These are phyloP conservation scores for Pipistrellus pipistrellus DNA, from an alignment of 2,797 vertebrate genomes.

Conservation along the genomic window DNA sequence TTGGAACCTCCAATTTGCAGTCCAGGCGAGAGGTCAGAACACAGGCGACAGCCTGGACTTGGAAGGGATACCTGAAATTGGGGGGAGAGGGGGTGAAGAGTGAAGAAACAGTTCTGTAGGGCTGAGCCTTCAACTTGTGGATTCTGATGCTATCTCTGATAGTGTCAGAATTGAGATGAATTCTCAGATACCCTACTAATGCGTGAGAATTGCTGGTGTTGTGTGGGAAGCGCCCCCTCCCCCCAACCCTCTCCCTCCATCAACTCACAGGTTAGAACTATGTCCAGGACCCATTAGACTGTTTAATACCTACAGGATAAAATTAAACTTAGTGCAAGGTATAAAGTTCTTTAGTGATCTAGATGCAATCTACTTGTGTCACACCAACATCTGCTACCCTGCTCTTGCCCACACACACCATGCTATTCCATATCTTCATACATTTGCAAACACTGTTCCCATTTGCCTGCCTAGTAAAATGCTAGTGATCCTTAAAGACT, in stretches of 20 bases:
- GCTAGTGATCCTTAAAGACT: neutral
- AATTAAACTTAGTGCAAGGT: neutral
- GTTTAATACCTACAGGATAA: neutral
- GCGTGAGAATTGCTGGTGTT: neutral
- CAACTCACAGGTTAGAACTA: neutral
- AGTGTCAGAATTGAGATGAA: neutral
- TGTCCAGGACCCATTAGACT: neutral
- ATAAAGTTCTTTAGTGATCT: neutral
- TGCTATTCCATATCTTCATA: neutral
- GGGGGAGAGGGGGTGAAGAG: no score
- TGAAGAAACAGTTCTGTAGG: neutral
- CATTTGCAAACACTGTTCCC: neutral
- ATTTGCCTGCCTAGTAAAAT: neutral
- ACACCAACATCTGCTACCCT: neutral
- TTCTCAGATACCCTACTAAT: neutral
- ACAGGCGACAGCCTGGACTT: neutral
- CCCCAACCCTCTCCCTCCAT: neutral
- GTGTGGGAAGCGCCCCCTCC: neutral
- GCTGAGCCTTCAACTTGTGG: neutral
- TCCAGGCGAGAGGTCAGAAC: neutral
- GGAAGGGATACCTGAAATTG: neutral
- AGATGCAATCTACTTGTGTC: neutral
- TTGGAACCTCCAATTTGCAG: neutral
- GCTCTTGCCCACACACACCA: neutral
- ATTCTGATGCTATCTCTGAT: neutral